phyloP scores from a whole-genome alignment of 2,888 invertebrate species.

The Aethes cnicana region DNA sequence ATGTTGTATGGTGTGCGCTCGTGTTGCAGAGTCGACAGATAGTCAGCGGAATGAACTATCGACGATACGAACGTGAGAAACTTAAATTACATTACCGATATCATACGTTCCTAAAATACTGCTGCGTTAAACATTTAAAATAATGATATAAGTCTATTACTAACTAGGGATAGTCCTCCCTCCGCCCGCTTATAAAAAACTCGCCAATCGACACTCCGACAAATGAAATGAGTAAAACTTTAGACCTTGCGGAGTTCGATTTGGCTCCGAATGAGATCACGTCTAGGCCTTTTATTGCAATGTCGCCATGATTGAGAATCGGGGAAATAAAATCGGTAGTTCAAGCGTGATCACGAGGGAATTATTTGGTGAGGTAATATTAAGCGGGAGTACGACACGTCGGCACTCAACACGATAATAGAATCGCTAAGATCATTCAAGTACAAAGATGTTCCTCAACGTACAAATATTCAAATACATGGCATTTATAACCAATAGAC shows the following conservation, averaged over 20 bases:
- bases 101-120: conserved; percentile 77
- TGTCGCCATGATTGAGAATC: conserved; percentile 41
- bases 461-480: too few species aligned
- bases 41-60: conserved; percentile 56
- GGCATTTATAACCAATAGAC: too few species aligned
- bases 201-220: conserved; percentile 40
- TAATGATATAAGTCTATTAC: conserved; percentile 79
- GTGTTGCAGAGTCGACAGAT: conserved; percentile 36
- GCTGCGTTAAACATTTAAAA: conserved; percentile 78
- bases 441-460: too few species aligned
- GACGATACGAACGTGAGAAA: conserved; percentile 54
- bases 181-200: conserved; percentile 39
- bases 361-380: conserved; percentile 33
- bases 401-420: conserved; percentile 18
- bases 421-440: too few species aligned
- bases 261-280: conserved; percentile 44
- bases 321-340: conserved; percentile 32
- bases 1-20: neutral
- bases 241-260: conserved; percentile 37
- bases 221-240: conserved; percentile 8
- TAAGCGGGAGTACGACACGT: conserved; percentile 18
- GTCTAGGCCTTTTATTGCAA: conserved; percentile 44
- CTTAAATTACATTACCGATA: conserved; percentile 67
- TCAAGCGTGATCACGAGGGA: conserved; percentile 50
- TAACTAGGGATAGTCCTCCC: conserved; percentile 55